Base-by-base conservation (phyloP, 1,140 invertebrate genomes). In the Drosophila serrata region DNA sequence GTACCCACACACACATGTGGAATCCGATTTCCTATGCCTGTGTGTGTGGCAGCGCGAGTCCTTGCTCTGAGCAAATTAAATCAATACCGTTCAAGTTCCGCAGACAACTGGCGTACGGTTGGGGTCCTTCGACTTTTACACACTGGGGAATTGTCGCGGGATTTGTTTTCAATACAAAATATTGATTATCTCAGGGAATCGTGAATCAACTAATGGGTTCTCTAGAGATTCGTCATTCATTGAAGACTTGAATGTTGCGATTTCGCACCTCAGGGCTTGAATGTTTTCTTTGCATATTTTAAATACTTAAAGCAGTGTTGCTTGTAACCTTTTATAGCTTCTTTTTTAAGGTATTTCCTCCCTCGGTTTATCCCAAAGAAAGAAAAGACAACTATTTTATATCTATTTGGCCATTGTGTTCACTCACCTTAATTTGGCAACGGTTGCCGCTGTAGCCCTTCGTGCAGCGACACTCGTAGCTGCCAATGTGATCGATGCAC, bases 401-500 rank as follows among this genome's bases (percentile, higher is more conserved):
- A 56, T 56, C 42, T 39, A 35, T 40, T 43, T 55, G 17, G 6
- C 37, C 53, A 27, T 46, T 61, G 53, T 58, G 35, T 53, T 58
- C 65, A 86, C 90, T 91, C 82, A 95, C 94, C 94, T 95, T 95
- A 37, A 94, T 93, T 74, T 96, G 95, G 85, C 96, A 97, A 27
- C 94, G 93, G 91, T 94, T 94, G 94, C 97, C 97, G 45, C 96
- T 95, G 90, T 95, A 97, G 46, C 97, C 97, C 51, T 95, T 94
- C 4, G 95, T 94, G 92, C 97, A 98, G 45, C 94, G 94, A 92
- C 97, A 98, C 45, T 94, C 94, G 93, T 96, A 98, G 62, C 95
- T 95, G 85, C 96, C 96, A 61, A 95, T 93, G 81, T 95, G 94
- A 75, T 98, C 95, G 60, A 95, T 95, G 93, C 97, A 98, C 13